Conservation (phyloP, 92 coral and sea anemone species). For the Epizoanthus rinbou region DNA sequence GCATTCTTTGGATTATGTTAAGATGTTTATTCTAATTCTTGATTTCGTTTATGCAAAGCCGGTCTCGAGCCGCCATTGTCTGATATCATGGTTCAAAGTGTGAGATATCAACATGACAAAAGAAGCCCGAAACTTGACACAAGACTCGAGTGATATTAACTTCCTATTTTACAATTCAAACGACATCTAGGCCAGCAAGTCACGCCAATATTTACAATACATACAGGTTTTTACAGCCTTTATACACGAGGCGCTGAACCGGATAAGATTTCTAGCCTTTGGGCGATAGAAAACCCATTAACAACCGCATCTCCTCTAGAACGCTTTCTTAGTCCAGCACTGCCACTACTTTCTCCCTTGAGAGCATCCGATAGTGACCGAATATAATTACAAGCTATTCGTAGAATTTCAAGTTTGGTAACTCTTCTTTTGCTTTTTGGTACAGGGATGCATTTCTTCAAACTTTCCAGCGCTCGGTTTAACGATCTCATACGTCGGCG, state of each 20-base stretch:
- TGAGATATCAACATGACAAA: slow-evolving; percentile 33
- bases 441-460: slow-evolving; percentile 95
- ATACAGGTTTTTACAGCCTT: background rate
- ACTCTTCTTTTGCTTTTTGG: slow-evolving; percentile 96
- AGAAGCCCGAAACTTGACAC: background rate
- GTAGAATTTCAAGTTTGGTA: slow-evolving; percentile 90
- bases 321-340: slow-evolving; percentile 57
- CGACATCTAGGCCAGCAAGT: background rate
- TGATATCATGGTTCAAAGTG: background rate
- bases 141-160: background rate
- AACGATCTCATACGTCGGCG: slow-evolving; percentile 93
- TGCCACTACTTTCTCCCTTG: slow-evolving; percentile 66
- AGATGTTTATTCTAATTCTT: slow-evolving; percentile 30
- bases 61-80: slow-evolving; percentile 13
- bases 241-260: slow-evolving; percentile 36
- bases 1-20: background rate
- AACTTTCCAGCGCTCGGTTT: slow-evolving; percentile 93
- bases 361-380: slow-evolving; percentile 91
- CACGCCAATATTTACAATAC: slow-evolving; percentile 18
- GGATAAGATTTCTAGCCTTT: slow-evolving; percentile 91
- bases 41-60: slow-evolving; percentile 1
- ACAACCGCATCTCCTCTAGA: slow-evolving; percentile 77
- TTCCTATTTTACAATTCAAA: slow-evolving; percentile 1
- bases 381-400: slow-evolving; percentile 97
- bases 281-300: slow-evolving; percentile 94